Conservation (phyloP, 2,888 invertebrate genomes). For the Chrysodeixis includens region DNA sequence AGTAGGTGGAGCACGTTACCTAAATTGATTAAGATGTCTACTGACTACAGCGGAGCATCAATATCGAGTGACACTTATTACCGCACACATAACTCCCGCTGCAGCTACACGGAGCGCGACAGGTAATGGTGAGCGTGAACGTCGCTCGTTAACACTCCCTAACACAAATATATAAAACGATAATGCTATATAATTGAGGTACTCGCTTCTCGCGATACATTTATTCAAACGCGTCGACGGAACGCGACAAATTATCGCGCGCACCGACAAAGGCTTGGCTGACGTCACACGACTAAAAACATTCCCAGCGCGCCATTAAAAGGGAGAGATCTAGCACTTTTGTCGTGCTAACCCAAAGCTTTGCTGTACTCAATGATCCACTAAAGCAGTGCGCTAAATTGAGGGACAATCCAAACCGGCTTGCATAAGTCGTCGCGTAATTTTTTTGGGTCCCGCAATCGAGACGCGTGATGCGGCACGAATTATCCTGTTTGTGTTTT, state of each 20-base stretch:
- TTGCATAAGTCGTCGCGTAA: slow-evolving; percentile 28
- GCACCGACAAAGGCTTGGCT: slow-evolving; percentile 60
- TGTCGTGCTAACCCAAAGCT: slow-evolving; percentile 73
- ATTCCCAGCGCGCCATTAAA: slow-evolving; percentile 74
- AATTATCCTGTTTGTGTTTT: slow-evolving; percentile 28
- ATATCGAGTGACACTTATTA: too few species aligned
- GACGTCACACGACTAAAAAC: slow-evolving; percentile 67
- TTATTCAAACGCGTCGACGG: slow-evolving; percentile 58
- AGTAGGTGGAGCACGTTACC: neutral
- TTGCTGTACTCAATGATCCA: slow-evolving; percentile 68
- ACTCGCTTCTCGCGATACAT: slow-evolving; percentile 57
- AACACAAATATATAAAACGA: slow-evolving; percentile 45
- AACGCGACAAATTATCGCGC: slow-evolving; percentile 60
- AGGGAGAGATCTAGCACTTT: slow-evolving; percentile 67
- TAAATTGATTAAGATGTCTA: slow-evolving; percentile 26
- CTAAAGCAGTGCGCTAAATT: slow-evolving; percentile 57
- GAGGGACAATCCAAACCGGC: slow-evolving; percentile 54
- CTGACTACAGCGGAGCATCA: neutral
- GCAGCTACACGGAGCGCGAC: slow-evolving; percentile 7
- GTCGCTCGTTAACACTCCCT: slow-evolving; percentile 28
- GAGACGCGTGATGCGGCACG: slow-evolving; percentile 13
- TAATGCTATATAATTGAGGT: slow-evolving; percentile 56
- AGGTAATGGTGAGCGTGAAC: slow-evolving; percentile 26
- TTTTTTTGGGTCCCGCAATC: slow-evolving; percentile 53
- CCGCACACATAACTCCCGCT: too few species aligned